These are phyloP conservation scores for Pollicipes pollicipes DNA, from an alignment of 1,140 invertebrate species.

Conservation along the genomic window DNA sequence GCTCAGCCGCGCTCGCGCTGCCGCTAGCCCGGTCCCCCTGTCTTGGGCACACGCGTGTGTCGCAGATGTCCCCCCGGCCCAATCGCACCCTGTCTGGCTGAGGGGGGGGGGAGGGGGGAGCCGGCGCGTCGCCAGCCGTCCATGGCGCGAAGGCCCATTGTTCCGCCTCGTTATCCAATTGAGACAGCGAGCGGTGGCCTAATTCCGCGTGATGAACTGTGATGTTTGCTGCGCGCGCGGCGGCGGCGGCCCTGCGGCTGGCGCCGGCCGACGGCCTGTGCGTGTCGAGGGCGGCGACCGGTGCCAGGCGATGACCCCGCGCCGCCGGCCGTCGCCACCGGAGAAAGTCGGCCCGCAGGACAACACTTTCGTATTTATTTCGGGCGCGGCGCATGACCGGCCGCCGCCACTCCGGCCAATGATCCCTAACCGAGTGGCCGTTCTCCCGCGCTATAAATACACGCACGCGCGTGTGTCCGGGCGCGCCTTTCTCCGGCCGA, in stretches of 20 bases:
- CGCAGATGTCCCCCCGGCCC: too few relatives aligned
- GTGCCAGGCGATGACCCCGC: background rate
- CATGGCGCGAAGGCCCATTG: background rate
- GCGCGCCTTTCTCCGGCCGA: background rate
- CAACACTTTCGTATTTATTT: background rate
- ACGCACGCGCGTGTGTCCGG: background rate
- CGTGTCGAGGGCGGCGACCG: too few relatives aligned
- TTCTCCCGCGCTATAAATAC: background rate
- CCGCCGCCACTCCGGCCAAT: too few relatives aligned
- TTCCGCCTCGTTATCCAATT: background rate
- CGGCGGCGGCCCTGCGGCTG: background rate
- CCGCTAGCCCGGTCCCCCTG: too few relatives aligned
- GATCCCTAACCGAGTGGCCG: background rate
- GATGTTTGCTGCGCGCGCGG: background rate
- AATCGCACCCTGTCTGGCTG: too few relatives aligned
- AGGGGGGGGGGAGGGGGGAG: too few relatives aligned
- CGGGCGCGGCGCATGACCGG: too few relatives aligned
- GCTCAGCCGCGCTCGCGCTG: too few relatives aligned
- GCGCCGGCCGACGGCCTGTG: too few relatives aligned
- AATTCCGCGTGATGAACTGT: background rate
- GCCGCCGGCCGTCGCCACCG: too few relatives aligned
- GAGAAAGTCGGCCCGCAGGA: background rate
- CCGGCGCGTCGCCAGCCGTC: background rate
- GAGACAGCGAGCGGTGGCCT: background rate
- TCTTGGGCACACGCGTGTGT: too few relatives aligned